Evolutionary conservation across 2,888 invertebrate genomes (phyloP).

Genomic region (Ophioninae sp.): DNA sequence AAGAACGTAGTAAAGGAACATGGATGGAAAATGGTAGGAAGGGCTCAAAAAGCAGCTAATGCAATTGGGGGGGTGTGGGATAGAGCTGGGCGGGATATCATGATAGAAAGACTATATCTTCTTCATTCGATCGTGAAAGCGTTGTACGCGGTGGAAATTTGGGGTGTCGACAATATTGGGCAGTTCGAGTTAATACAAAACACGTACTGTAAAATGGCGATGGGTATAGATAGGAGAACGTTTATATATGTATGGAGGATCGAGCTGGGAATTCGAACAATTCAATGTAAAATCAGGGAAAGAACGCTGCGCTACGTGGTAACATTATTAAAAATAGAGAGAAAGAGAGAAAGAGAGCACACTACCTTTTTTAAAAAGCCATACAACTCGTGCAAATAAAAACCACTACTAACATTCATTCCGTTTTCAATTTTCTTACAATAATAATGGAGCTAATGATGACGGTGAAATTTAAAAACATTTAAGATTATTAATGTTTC

Average conservation of each 20-base stretch:
- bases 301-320: constrained; percentile 20
- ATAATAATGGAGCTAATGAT: too few relatives aligned
- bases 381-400: too few relatives aligned
- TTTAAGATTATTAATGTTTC: too few relatives aligned
- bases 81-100: background rate
- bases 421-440: too few relatives aligned
- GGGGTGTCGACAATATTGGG: background rate
- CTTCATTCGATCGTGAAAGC: background rate
- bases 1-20: background rate
- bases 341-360: too few relatives aligned
- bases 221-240: constrained; percentile 20
- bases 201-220: background rate
- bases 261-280: constrained; percentile 15
- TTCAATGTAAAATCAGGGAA: constrained; percentile 27
- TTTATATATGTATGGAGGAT: constrained; percentile 29
- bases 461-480: too few relatives aligned
- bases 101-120: background rate
- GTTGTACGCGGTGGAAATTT: background rate
- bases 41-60: too few relatives aligned
- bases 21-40: background rate
- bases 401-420: too few relatives aligned
- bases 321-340: background rate
- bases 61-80: background rate
- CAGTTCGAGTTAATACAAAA: too few relatives aligned
- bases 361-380: too few relatives aligned